Evolutionary conservation across 2,888 invertebrate species (phyloP).

Genomic region (Gymnosoma rotundatum): DNA sequence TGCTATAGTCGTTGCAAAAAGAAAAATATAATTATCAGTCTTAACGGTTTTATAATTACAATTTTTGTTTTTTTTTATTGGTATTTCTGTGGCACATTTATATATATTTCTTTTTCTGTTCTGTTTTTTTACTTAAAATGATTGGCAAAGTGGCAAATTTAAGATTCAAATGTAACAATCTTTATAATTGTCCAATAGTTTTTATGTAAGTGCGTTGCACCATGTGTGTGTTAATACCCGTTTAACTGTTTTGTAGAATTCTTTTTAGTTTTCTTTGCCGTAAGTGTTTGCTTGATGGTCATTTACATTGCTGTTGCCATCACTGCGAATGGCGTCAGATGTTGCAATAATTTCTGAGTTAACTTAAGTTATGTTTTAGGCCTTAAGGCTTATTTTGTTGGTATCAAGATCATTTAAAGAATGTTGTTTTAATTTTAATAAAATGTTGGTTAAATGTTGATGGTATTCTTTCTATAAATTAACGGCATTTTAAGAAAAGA

Average conservation of each 20-base stretch:
- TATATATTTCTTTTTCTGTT: neutral
- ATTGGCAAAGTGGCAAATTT: no score
- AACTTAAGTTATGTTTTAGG: neutral
- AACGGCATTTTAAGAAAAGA: no score
- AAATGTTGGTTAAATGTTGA: no score
- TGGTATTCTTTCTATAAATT: no score
- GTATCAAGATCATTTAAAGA: neutral
- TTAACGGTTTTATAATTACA: conserved; percentile 66
- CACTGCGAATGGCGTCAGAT: conserved; percentile 65
- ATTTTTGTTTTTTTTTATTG: conserved; percentile 21
- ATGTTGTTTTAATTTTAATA: no score
- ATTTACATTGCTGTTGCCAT: conserved; percentile 56
- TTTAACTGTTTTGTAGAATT: neutral
- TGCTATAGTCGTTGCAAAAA: conserved; percentile 34
- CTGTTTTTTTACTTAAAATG: no score
- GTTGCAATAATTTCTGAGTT: conserved; percentile 39
- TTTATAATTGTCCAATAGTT: neutral
- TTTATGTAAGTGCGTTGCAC: no score
- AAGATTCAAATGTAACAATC: conserved; percentile 26
- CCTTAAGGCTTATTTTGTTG: conserved; percentile 30
- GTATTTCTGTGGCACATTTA: neutral
- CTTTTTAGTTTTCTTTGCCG: conserved; percentile 1
- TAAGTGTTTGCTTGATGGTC: conserved; percentile 21
- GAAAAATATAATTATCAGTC: conserved; percentile 34
- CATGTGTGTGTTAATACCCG: neutral